phyloP scores from a whole-genome alignment of 2,888 invertebrate species.

The Nymphalis polychloros region DNA sequence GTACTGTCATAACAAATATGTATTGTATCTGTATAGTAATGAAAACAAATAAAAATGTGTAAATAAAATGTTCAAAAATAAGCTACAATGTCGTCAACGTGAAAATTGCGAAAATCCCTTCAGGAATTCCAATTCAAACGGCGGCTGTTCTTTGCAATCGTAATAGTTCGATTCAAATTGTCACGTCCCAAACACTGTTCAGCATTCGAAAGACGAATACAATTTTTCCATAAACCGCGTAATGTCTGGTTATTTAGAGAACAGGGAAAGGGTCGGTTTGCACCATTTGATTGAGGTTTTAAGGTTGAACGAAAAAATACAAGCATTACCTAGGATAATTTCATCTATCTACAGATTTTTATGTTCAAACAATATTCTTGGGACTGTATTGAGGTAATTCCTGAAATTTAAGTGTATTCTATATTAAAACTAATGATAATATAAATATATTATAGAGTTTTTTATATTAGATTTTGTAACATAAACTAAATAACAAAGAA shows the following conservation, averaged over 20 bases:
- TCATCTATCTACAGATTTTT: conserved; percentile 19
- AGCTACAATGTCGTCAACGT: conserved; percentile 22
- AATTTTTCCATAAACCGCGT: conserved; percentile 53
- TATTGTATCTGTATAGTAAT: no score
- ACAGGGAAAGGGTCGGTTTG: conserved; percentile 68
- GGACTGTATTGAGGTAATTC: not conserved
- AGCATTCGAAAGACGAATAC: conserved; percentile 46
- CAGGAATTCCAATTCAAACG: conserved; percentile 22
- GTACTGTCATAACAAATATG: no score
- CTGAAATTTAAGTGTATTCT: no score
- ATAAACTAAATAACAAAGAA: no score
- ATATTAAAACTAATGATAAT: no score
- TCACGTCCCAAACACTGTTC: conserved; percentile 46
- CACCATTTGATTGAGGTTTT: conserved; percentile 39
- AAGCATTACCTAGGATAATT: conserved; percentile 23
- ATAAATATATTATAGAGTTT: no score
- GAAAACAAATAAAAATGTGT: conserved; percentile 2
- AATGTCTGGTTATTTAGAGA: conserved; percentile 66
- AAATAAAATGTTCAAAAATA: conserved; percentile 12
- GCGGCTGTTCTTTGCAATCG: conserved; percentile 26
- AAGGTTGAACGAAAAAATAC: conserved; percentile 30
- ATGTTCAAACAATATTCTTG: conserved; percentile 17
- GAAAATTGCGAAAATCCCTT: conserved; percentile 31
- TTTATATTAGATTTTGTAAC: no score
- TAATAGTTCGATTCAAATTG: conserved; percentile 41